phyloP scores from a whole-genome alignment of 2,113 vertebrate genomes.

The Serinus canaria region DNA sequence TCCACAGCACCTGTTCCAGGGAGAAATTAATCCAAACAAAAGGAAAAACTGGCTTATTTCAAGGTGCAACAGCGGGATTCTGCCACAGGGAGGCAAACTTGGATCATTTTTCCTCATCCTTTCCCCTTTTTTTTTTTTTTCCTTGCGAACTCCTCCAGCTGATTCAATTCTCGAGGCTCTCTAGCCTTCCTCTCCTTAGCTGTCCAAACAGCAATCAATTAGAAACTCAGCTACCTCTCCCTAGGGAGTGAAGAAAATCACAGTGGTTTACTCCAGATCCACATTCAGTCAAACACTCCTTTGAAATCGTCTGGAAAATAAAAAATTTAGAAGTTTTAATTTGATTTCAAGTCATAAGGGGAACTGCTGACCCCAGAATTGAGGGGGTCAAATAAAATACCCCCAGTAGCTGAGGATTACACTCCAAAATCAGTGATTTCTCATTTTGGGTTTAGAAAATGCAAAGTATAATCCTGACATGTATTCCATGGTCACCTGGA shows the following conservation, averaged over 20 bases:
- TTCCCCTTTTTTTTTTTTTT: not conserved
- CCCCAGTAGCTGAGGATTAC: accelerated
- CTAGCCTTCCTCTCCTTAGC: not conserved
- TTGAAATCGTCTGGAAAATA: not conserved
- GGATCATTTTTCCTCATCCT: not conserved
- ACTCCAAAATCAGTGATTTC: not conserved
- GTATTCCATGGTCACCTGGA: not conserved
- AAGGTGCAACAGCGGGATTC: accelerated
- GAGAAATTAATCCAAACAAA: not conserved
- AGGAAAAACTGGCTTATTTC: not conserved
- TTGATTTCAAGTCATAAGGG: not conserved
- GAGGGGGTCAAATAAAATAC: not conserved
- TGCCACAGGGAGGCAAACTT: not conserved
- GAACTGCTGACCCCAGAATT: accelerated
- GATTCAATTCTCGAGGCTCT: not conserved
- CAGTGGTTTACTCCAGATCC: not conserved
- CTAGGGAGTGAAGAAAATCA: not conserved
- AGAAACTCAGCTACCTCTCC: not conserved
- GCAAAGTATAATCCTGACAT: accelerated
- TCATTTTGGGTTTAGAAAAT: not conserved
- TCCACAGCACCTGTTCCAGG: not conserved
- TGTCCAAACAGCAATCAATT: not conserved
- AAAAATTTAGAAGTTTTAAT: not conserved
- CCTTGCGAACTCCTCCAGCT: not conserved
- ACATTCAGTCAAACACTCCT: not conserved